Percentiles rank a stretch among this genome's conserved stretches.
Conservation (phyloP, 2,797 vertebrate species). For the Eidolon dupreanum region DNA sequence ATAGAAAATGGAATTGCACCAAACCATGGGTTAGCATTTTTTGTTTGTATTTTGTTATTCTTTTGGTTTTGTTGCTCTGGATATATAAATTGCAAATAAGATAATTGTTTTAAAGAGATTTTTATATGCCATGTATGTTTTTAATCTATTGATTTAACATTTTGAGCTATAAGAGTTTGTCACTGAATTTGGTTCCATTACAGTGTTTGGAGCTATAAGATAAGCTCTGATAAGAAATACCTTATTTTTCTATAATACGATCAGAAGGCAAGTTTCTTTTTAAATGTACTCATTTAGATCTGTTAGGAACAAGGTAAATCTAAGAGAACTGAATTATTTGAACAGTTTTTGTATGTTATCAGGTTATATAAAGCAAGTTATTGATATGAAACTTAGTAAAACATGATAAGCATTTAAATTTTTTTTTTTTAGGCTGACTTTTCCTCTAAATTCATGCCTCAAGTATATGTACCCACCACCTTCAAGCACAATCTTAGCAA, state of each 20-base stretch:
- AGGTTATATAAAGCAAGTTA: not conserved
- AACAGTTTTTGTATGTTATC: not conserved
- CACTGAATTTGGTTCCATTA: conserved; percentile 25
- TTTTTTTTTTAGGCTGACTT: conserved; percentile 90
- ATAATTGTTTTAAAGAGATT: not conserved
- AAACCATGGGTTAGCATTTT: conserved; percentile 90
- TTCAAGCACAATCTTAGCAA: conserved; percentile 92
- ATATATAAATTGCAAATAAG: not conserved
- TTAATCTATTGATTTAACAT: not conserved
- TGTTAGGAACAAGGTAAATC: not conserved
- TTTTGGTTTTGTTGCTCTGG: not conserved
- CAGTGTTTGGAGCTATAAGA: not conserved
- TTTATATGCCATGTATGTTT: not conserved
- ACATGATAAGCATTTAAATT: conserved; percentile 14
- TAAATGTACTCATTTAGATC: not conserved
- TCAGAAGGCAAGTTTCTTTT: not conserved
- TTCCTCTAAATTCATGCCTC: conserved; percentile 94
- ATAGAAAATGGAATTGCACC: conserved; percentile 93
- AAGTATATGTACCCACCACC: conserved; percentile 98
- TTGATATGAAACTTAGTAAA: not conserved
- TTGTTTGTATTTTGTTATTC: not conserved
- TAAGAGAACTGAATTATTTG: not conserved
- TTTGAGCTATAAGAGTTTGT: not conserved
- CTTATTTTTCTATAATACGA: not conserved
- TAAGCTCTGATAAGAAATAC: not conserved